Evolutionary conservation across 2,113 vertebrate species (phyloP).

Genomic region (Patagioenas fasciata): DNA sequence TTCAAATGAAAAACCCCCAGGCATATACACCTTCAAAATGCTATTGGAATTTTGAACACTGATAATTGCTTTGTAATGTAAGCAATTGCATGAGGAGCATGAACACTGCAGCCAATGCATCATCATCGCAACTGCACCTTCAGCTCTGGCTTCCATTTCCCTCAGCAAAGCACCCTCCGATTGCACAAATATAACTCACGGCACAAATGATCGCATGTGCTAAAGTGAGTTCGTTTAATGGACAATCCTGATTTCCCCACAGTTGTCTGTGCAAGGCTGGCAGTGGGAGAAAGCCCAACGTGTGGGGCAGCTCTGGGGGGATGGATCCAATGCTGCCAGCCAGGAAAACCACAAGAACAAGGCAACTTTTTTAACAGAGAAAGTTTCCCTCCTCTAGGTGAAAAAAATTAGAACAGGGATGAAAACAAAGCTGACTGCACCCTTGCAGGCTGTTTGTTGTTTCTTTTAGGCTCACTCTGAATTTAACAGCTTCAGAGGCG

Average conservation of each 20-base stretch:
- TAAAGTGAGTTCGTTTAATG: background rate
- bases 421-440: background rate
- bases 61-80: constrained; percentile 51
- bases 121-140: background rate
- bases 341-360: background rate
- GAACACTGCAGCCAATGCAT: background rate
- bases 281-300: background rate
- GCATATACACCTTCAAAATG: background rate
- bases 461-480: background rate
- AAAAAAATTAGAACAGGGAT: background rate
- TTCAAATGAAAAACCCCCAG: background rate
- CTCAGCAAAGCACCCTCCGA: background rate
- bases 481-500: background rate
- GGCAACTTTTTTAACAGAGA: background rate
- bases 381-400: background rate
- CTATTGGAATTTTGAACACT: constrained; percentile 31
- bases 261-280: background rate
- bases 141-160: background rate
- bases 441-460: background rate
- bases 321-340: background rate
- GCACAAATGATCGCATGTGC: background rate
- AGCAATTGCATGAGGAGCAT: constrained; percentile 5
- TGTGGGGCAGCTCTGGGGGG: background rate
- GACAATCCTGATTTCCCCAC: background rate
- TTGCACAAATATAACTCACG: background rate